Percentiles rank a stretch among this genome's conserved stretches.
Evolutionary conservation across 1,140 invertebrate species (phyloP).

Genomic region (Anastrepha ludens): DNA sequence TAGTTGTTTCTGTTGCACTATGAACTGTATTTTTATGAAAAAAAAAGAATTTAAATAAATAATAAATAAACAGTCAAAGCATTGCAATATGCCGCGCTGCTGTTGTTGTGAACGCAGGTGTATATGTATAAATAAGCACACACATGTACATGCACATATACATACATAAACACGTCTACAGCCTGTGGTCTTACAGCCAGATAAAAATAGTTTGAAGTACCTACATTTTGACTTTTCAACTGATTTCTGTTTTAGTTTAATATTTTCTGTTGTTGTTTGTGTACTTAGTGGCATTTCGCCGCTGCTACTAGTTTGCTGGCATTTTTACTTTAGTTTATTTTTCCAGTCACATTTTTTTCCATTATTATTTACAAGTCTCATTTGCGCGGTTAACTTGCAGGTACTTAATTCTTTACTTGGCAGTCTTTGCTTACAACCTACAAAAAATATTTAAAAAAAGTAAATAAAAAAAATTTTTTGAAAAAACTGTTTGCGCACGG

Average conservation of each 20-base stretch:
- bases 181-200: no score
- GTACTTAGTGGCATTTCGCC: not conserved
- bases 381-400: constrained; percentile 11
- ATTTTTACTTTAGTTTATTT: not conserved
- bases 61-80: no score
- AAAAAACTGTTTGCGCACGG: not conserved
- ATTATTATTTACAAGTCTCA: not conserved
- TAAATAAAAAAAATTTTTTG: not conserved
- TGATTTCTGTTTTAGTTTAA: not conserved
- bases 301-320: not conserved
- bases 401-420: constrained; percentile 15
- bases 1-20: no score
- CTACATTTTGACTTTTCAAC: not conserved
- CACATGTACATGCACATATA: no score
- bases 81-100: no score
- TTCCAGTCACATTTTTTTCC: not conserved
- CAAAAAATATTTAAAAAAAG: not conserved
- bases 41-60: no score
- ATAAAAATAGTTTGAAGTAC: not conserved
- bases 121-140: no score
- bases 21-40: no score
- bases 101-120: no score
- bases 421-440: not conserved
- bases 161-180: no score
- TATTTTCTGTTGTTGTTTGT: not conserved